A percentile compares a stretch with the other conserved stretches of the same genome.
phyloP scores from a whole-genome alignment of 2,113 vertebrate species.

The Dipodomys merriami region DNA sequence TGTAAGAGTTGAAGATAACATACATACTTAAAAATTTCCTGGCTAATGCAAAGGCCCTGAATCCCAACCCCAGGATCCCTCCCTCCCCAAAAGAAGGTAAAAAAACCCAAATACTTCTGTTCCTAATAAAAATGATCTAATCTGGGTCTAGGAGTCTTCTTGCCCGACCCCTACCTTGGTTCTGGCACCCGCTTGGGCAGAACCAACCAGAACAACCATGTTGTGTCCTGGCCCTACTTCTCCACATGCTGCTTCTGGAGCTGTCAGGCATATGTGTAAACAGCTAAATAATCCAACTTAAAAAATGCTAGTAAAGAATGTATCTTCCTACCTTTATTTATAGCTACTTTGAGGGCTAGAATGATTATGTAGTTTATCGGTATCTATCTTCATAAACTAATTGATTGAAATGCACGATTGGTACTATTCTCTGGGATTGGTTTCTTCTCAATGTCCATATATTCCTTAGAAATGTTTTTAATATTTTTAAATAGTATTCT shows the following conservation, averaged over 20 bases:
- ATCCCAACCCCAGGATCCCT: too few species aligned
- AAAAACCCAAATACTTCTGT: slow-evolving; percentile 1
- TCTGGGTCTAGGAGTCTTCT: neutral
- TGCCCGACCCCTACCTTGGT: neutral
- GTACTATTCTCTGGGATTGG: too few species aligned
- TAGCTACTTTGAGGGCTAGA: neutral
- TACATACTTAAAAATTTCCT: too few species aligned
- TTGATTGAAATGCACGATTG: slow-evolving; percentile 28
- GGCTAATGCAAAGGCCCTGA: too few species aligned
- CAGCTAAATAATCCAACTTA: neutral
- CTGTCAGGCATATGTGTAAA: neutral
- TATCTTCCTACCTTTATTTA: neutral
- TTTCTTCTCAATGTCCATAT: too few species aligned
- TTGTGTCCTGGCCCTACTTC: neutral
- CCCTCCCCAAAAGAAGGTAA: neutral
- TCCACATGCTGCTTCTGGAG: neutral
- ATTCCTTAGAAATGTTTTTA: too few species aligned
- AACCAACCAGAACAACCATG: neutral
- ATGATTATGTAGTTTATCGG: neutral
- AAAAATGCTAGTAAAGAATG: neutral
- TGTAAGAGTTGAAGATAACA: too few species aligned
- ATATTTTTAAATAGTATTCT: too few species aligned
- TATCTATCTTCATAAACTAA: neutral
- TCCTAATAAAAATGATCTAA: neutral
- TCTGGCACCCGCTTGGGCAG: neutral